phyloP scores from a whole-genome alignment of 1,140 invertebrate species.

The Drosophila ohnishii region DNA sequence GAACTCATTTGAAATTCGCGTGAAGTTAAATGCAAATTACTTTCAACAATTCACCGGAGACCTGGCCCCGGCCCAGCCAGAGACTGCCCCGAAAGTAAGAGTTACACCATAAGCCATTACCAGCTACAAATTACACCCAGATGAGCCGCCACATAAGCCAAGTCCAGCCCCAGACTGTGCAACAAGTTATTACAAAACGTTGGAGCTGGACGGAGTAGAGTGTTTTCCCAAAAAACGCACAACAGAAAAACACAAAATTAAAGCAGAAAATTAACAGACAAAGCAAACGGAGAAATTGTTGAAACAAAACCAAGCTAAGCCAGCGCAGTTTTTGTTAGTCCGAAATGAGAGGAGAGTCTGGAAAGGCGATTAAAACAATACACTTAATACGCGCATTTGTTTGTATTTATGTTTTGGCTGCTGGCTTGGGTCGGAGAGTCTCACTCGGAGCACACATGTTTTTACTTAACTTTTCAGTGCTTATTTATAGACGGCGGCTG shows the following conservation, averaged over 20 bases:
- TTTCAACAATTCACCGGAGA: slow-evolving; percentile 7
- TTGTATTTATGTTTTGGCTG: slow-evolving; percentile 52
- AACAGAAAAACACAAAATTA: slow-evolving; percentile 5
- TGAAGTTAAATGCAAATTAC: slow-evolving; percentile 31
- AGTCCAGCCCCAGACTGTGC: slow-evolving; percentile 30
- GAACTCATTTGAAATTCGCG: neutral
- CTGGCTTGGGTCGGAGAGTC: slow-evolving; percentile 17
- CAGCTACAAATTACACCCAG: slow-evolving; percentile 27
- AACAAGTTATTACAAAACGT: slow-evolving; percentile 42
- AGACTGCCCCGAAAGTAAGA: slow-evolving; percentile 29
- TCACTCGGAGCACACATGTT: slow-evolving; percentile 52
- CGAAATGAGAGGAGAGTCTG: slow-evolving; percentile 21
- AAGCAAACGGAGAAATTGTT: slow-evolving; percentile 35
- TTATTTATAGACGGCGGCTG: slow-evolving; percentile 57
- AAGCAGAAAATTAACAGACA: slow-evolving; percentile 25
- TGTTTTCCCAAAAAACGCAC: slow-evolving; percentile 15
- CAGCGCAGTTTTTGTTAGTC: slow-evolving; percentile 15
- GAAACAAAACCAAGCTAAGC: slow-evolving; percentile 22
- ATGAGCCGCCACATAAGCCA: slow-evolving; percentile 31
- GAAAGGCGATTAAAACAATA: slow-evolving; percentile 54
- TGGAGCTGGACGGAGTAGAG: neutral
- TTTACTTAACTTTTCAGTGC: slow-evolving; percentile 68
- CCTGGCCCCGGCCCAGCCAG: slow-evolving; percentile 1
- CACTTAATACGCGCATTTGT: slow-evolving; percentile 62
- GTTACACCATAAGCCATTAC: slow-evolving; percentile 30